Conservation (phyloP, 2,797 vertebrate genomes). For the Karalla daura region DNA sequence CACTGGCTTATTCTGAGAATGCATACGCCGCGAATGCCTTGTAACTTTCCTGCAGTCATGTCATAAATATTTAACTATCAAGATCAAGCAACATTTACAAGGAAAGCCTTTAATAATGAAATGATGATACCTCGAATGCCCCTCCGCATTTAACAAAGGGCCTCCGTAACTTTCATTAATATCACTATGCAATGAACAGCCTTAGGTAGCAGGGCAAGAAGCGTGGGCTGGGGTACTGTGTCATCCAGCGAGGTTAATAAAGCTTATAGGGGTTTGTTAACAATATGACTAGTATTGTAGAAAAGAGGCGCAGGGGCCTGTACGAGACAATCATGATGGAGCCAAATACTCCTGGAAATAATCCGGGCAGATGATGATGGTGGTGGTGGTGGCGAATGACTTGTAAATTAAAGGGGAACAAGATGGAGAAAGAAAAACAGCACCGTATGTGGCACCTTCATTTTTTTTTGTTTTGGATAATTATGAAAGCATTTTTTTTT, state of each 20-base stretch:
- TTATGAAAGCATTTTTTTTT: constrained; percentile 77
- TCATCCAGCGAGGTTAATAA: constrained; percentile 42
- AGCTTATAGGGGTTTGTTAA: constrained; percentile 41
- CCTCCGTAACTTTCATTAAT: constrained; percentile 38
- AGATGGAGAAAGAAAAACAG: constrained; percentile 14
- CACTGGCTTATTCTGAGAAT: constrained; percentile 25
- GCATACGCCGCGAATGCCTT: constrained; percentile 31
- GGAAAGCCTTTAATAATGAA: constrained; percentile 53
- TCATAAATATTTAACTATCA: constrained; percentile 57
- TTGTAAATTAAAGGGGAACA: constrained; percentile 28
- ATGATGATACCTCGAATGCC: constrained; percentile 36
- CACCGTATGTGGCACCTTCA: constrained; percentile 46
- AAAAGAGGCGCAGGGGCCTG: constrained; percentile 25
- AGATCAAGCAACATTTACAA: constrained; percentile 56
- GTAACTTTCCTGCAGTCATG: constrained; percentile 34
- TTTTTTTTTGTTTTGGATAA: constrained; percentile 56
- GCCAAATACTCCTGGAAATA: constrained; percentile 32
- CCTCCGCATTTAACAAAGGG: constrained; percentile 18
- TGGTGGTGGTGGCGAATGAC: constrained; percentile 45
- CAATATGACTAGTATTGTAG: constrained; percentile 29
- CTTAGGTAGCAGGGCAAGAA: constrained; percentile 58
- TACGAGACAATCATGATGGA: constrained; percentile 30
- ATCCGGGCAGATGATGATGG: constrained; percentile 35
- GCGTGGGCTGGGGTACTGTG: constrained; percentile 28
- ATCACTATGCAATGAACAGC: constrained; percentile 47